Conservation (phyloP, 2,888 invertebrate genomes). For the Agrochola lychnidis region DNA sequence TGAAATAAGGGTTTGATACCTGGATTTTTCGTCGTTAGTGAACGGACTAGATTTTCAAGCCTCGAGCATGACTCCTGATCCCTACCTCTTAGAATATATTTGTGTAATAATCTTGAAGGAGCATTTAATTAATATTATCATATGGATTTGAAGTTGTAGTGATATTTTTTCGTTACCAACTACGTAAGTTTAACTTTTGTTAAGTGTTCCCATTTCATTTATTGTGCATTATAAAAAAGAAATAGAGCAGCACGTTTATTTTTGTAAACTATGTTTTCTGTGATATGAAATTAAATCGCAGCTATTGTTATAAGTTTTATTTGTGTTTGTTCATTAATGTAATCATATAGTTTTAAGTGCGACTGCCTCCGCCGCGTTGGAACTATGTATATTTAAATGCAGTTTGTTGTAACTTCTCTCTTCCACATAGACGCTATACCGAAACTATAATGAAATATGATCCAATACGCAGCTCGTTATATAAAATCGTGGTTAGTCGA, state of each 20-base stretch:
- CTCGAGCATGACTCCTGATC: conserved; percentile 65
- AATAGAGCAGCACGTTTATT: conserved; percentile 67
- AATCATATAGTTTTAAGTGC: conserved; percentile 55
- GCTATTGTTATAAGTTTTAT: conserved; percentile 70
- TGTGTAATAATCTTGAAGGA: conserved; percentile 75
- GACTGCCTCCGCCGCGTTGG: conserved; percentile 44
- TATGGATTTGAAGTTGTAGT: conserved; percentile 78
- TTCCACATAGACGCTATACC: conserved; percentile 59
- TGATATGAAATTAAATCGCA: conserved; percentile 79
- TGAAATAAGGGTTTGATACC: conserved; percentile 66
- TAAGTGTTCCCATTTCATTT: conserved; percentile 74
- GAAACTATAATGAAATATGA: conserved; percentile 53
- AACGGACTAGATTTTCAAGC: conserved; percentile 57
- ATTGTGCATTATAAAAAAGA: conserved; percentile 58
- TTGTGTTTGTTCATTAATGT: conserved; percentile 65
- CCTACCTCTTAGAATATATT: conserved; percentile 78
- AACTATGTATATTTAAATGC: conserved; percentile 51
- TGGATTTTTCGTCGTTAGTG: conserved; percentile 44
- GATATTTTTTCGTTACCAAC: conserved; percentile 88
- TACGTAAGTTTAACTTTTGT: conserved; percentile 78
- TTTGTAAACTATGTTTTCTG: conserved; percentile 78
- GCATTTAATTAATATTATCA: conserved; percentile 81
- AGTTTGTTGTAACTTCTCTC: conserved; percentile 42
- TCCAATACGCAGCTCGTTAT: conserved; percentile 56
- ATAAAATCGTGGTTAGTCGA: conserved; percentile 51